Evolutionary conservation across 2,888 invertebrate genomes (phyloP), one percentile per base, ranked within the genome.

Genomic region (Brachynemurus nebulosus): DNA sequence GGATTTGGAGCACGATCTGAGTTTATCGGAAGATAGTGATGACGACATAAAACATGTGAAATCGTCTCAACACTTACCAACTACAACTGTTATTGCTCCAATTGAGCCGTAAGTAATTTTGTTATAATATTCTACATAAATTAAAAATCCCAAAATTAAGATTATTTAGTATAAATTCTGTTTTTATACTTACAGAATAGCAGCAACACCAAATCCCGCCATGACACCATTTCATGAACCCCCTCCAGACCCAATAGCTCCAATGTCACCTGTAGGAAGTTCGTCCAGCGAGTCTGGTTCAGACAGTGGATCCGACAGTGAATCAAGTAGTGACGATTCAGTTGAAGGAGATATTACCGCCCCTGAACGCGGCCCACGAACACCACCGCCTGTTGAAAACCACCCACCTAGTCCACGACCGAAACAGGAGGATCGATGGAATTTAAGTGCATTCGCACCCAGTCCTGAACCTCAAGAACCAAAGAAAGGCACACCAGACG

Each of bases 1-100:
- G 42, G 69, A 70, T 55, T 62, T 78, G 51, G 67, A 70, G 54
- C 76, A 77, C 60, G 85, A 86, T 65, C 70, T 86, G 53, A 76
- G 76, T 47, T 63, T 86, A 46, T 84, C 86, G 14, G 86, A 72
- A 50, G 70, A 85, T 61, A 86, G 85, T 57, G 86, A 86, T 54
- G 85, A 86, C 57, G 84, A 85, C 45, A 61, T 62, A 20, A 63
- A 63, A 45, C 65, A 44, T 38, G 20, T 38, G 36, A 44, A 38
- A 30, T 19, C 44, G 17, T 56, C 57, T 38, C 60, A 61, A 46
- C 52, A 51, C 47, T 51, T 52, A 44, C 44, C 55, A 50, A 55
- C 56, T 50, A 48, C 59, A 48, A 56, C 59, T 39, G 57, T 67
- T 54, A 61, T 66, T 51, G 59, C 61, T 36, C 41, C 51, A 47